phyloP scores from a whole-genome alignment of 2,797 vertebrate genomes.

The Carcharodon carcharias region DNA sequence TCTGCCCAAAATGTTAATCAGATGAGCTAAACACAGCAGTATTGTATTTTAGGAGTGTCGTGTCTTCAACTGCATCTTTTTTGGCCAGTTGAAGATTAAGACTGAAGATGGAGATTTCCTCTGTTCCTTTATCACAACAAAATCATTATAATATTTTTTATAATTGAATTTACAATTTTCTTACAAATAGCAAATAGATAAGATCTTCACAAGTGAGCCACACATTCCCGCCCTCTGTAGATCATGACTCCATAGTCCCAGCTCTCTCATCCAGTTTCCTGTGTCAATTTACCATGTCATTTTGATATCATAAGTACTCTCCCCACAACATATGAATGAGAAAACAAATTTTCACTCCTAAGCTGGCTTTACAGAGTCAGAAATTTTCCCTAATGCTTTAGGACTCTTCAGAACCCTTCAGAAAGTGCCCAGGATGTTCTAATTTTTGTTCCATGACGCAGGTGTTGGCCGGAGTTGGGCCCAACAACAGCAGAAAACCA shows the following conservation, averaged over 20 bases:
- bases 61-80: background rate
- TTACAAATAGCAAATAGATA: background rate
- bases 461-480: no score
- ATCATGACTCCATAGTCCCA: background rate
- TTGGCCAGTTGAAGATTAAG: background rate
- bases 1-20: background rate
- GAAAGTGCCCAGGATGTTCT: no score
- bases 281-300: background rate
- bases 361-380: no score
- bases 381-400: no score
- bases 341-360: background rate
- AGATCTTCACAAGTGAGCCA: background rate
- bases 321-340: background rate
- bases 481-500: no score
- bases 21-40: background rate
- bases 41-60: background rate
- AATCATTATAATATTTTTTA: background rate
- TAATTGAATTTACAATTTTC: background rate
- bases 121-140: background rate
- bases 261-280: background rate
- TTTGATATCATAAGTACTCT: background rate
- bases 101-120: background rate
- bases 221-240: background rate
- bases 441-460: no score
- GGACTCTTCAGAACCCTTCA: no score